phyloP scores from a whole-genome alignment of 2,888 invertebrate genomes.

The Orthonevra nobilis region DNA sequence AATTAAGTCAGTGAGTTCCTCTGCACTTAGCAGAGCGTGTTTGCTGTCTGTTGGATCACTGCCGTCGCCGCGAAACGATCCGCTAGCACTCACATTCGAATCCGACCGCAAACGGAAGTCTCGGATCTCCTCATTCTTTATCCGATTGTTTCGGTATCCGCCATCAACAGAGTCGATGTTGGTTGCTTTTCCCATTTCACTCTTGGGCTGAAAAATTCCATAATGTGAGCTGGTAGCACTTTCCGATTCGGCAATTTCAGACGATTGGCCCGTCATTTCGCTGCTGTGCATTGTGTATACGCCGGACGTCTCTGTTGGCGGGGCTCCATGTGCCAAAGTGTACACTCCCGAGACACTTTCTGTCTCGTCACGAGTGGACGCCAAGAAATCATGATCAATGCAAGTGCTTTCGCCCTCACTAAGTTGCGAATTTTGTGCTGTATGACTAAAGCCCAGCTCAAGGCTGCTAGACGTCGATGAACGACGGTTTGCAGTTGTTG shows the following conservation, averaged over 20 bases:
- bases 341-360: conserved; percentile 83
- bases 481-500: conserved; percentile 81
- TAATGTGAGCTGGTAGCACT: conserved; percentile 82
- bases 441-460: conserved; percentile 92
- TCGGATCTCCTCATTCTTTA: conserved; percentile 81
- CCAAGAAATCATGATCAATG: conserved; percentile 83
- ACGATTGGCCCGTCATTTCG: conserved; percentile 82
- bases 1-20: conserved; percentile 90
- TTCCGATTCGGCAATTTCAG: conserved; percentile 83
- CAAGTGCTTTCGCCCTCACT: conserved; percentile 87
- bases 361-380: conserved; percentile 76
- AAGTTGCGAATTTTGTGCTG: conserved; percentile 91
- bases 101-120: conserved; percentile 86
- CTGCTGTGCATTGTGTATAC: conserved; percentile 90
- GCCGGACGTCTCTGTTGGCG: conserved; percentile 91
- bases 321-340: conserved; percentile 82
- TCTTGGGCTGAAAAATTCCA: conserved; percentile 82
- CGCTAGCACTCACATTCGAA: conserved; percentile 89
- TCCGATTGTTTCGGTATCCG: conserved; percentile 79
- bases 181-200: conserved; percentile 79
- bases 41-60: conserved; percentile 91
- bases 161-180: conserved; percentile 83
- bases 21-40: conserved; percentile 88
- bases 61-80: conserved; percentile 93
- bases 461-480: conserved; percentile 90